phyloP scores from a whole-genome alignment of 2,888 invertebrate species.

The Pheosia tremula region DNA sequence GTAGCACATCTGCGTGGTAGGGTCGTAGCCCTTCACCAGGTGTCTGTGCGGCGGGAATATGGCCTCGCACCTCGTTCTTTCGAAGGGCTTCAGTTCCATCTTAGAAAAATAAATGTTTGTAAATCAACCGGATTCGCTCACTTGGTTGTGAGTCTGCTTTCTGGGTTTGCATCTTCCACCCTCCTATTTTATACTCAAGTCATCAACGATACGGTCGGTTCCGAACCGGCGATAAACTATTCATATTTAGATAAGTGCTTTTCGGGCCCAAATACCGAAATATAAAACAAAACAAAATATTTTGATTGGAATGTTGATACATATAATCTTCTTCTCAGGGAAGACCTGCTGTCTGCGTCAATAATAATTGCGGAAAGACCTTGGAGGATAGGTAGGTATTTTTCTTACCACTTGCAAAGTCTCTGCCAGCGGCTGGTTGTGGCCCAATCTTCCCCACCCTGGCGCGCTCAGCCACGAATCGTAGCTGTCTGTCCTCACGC shows the following conservation, averaged over 20 bases:
- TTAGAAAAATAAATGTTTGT: neutral
- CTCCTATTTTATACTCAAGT: no score
- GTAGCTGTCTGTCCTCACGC: neutral
- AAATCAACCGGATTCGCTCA: neutral
- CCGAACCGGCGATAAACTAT: no score
- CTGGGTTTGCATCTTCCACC: no score
- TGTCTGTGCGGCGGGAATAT: neutral
- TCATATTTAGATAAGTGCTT: no score
- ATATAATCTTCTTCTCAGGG: no score
- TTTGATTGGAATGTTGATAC: no score
- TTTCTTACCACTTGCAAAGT: constrained; percentile 2
- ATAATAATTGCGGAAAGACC: no score
- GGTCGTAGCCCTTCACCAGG: neutral
- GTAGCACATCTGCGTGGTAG: neutral
- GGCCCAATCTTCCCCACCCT: constrained; percentile 1
- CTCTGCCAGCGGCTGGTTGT: neutral
- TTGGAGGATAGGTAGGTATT: neutral
- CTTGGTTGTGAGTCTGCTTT: no score
- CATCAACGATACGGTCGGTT: no score
- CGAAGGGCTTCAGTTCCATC: neutral
- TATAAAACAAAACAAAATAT: no score
- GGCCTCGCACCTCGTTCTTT: neutral
- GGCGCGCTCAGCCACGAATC: neutral
- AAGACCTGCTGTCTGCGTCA: no score
- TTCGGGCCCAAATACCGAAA: no score